Evolutionary conservation across 2,797 vertebrate species (phyloP), one percentile per base, ranked within the genome.

Genomic region (Mareca strepera): DNA sequence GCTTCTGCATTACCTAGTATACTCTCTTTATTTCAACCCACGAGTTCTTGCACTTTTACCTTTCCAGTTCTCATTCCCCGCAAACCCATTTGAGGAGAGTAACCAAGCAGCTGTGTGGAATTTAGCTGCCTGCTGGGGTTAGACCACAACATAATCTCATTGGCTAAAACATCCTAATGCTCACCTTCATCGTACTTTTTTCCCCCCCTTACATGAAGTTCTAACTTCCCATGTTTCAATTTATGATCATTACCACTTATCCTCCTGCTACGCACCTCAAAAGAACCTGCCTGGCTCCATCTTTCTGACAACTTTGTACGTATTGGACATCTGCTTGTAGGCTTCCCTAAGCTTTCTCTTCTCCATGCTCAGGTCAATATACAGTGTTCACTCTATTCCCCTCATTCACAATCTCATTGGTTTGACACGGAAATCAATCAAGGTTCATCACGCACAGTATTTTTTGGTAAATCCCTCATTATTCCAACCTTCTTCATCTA

Each of bases 141-240:
- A 52, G 26, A 26, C 26, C 50, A 52, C 14, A 52, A 52, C 50
- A 15, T 26, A 52, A 52, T 12, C 23, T 35, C 0, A 0, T 16
- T 59, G 46, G 23, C 43, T 90, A 68, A 83, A 83, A 59, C 29
- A 73, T 35, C 55, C 21, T 11, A 62, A 13, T 29, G 11, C 11
- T 83, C 81, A 78, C 31, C 52, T 53, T 80, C 33, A 56, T 22
- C 22, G 37, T 8, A 64, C 29, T 75, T 7, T 15, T 79, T 70
- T 86, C 46, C 67, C 83, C 17, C 43, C 11, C 25, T 66, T 41
- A 18, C 9, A 37, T 33, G 6, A 75, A 82, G 12, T 1, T 59
- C 7, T 48, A 85, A 28, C 13, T 76, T 89, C 9, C 63, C 21
- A 16, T 43, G 11, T 72, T 92, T 81, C 50, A 64, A 6, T 86